These are phyloP conservation scores for Scaptomyza polygonia DNA, from an alignment of 2,888 invertebrate genomes.

Conservation along the genomic window DNA sequence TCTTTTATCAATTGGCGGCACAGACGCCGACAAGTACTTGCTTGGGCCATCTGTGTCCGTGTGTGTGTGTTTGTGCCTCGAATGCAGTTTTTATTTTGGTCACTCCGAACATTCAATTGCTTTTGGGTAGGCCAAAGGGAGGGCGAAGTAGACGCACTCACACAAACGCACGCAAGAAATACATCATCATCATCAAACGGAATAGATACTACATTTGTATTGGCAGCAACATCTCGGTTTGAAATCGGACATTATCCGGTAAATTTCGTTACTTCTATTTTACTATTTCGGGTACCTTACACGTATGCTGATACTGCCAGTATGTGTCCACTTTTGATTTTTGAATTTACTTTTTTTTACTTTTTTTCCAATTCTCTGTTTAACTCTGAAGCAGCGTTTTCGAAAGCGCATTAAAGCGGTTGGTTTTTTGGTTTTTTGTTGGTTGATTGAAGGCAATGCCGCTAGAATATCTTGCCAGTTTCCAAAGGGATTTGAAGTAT, in stretches of 20 bases:
- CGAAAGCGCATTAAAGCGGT: not conserved
- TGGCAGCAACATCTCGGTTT: not conserved
- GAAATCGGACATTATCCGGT: not conserved
- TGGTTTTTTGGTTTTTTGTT: fast-evolving
- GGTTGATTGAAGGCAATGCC: not conserved
- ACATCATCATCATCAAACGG: constrained; percentile 5
- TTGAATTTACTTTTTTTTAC: no score
- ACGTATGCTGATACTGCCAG: no score
- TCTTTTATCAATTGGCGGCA: constrained; percentile 77
- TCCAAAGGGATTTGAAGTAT: not conserved
- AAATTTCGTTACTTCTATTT: not conserved
- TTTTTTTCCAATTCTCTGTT: not conserved
- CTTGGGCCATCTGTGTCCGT: constrained; percentile 42
- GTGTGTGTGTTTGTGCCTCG: constrained; percentile 14
- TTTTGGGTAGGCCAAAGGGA: constrained; percentile 2
- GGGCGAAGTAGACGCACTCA: not conserved
- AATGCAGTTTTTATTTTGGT: constrained; percentile 64
- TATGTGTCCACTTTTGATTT: no score
- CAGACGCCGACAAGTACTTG: constrained; percentile 26
- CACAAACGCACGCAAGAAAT: not conserved
- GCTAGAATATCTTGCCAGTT: not conserved
- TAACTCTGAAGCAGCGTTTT: not conserved
- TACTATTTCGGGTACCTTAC: no score
- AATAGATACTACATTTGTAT: not conserved
- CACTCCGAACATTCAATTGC: constrained; percentile 57